These are phyloP conservation scores for Malacoctenus gilli DNA, from an alignment of 2,797 vertebrate genomes.

Conservation along the genomic window DNA sequence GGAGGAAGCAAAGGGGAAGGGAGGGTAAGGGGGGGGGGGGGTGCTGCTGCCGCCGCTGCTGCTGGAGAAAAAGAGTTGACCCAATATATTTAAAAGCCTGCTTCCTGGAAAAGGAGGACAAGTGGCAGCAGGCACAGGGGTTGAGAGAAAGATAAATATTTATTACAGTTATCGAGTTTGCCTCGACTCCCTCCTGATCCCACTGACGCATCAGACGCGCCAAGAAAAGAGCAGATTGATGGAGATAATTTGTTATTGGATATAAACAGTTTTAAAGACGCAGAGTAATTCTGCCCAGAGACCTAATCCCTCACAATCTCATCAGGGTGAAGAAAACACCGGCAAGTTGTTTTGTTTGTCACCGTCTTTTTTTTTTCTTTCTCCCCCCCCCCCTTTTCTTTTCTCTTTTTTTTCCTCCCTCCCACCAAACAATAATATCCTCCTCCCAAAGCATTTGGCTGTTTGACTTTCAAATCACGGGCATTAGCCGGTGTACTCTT, in stretches of 20 bases:
- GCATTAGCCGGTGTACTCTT: constrained; percentile 79
- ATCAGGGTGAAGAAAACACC: constrained; percentile 79
- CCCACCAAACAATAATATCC: constrained; percentile 80
- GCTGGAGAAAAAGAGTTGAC: constrained; percentile 80
- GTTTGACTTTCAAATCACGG: constrained; percentile 83
- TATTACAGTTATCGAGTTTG: constrained; percentile 85
- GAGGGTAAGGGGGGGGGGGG: too few species aligned
- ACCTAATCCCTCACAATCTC: constrained; percentile 82
- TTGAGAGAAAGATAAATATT: constrained; percentile 86
- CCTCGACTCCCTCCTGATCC: constrained; percentile 77
- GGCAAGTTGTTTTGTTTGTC: constrained; percentile 83
- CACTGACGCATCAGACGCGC: constrained; percentile 74
- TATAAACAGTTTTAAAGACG: constrained; percentile 85
- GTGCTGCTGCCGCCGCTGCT: too few species aligned
- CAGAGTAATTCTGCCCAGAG: constrained; percentile 81
- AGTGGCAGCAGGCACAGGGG: constrained; percentile 81
- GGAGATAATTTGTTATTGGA: constrained; percentile 84
- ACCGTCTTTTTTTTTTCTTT: constrained; percentile 69
- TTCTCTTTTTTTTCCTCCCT: constrained; percentile 67
- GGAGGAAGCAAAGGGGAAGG: too few species aligned
- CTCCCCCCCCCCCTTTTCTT: constrained; percentile 47
- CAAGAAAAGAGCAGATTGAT: constrained; percentile 83
- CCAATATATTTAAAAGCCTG: constrained; percentile 88
- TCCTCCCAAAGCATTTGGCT: constrained; percentile 78
- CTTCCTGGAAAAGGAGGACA: constrained; percentile 82